Base-by-base conservation (phyloP, 2,797 vertebrate genomes). In the Rhynchotus rufescens region DNA sequence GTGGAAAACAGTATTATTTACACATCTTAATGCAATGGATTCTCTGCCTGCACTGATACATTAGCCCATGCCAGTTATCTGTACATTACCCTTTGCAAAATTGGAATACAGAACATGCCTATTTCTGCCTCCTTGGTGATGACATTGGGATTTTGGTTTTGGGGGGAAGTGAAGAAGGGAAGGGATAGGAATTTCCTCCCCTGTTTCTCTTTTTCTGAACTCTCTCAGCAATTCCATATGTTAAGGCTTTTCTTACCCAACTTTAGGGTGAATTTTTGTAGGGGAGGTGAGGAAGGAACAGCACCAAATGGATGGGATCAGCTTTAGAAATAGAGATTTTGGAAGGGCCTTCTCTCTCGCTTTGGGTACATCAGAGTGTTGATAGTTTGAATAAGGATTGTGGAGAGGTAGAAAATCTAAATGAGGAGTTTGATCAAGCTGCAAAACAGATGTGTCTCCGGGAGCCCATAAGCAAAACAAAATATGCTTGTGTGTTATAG, bases 1-100 rank as follows among this genome's bases (percentile, higher is more conserved):
- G 42, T 67, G 28, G 45, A 88, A 76, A 89, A 17, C 67, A 59
- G 40, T 4, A 2, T 78, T 88, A 15, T 67, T 56, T 84, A 66
- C 15, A 8, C 3, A 0, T 65, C 34, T 71, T 19, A 10, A n/a
- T 74, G 6, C 36, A 51, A 2, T 11, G 12, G 4, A 4, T 65
- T 72, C 56, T 66, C 30, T 81, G 11, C 21, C 65, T 86, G 59
- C 78, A 57, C 28, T 6, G 51, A 73, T 56, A 9, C 45, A 16
- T 57, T 52, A 62, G 64, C 10, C 22, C 30, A 23, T 1, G 80
- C 51, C 19, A 47, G 51, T 45, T 76, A 20, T 72, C 54, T 80
- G 9, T 47, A 12, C 6, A 3, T 60, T 49, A 26, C 5, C 3
- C 15, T 57, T 62, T 69, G 30, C 51, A 81, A 40, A 54, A 34